Percentiles rank a stretch among this genome's conserved stretches.
phyloP scores from a whole-genome alignment of 1,140 invertebrate species.

The Whitmania pigra region DNA sequence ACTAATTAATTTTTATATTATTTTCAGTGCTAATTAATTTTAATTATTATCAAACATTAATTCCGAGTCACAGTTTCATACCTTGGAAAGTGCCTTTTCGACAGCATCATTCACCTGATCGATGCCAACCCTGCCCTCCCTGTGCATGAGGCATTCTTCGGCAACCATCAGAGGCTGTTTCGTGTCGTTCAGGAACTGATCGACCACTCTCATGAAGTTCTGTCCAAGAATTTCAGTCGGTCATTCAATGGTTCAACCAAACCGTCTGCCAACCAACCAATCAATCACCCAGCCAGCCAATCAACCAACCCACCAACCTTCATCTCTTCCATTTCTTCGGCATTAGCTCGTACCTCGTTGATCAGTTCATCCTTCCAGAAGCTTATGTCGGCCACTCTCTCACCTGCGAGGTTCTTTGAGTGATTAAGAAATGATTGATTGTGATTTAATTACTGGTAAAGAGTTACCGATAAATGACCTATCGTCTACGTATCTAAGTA shows the following conservation, averaged over 20 bases:
- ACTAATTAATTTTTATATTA: neutral
- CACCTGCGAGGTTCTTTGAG: constrained; percentile 45
- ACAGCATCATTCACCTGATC: constrained; percentile 70
- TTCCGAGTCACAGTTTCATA: constrained; percentile 26
- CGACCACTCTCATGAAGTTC: constrained; percentile 60
- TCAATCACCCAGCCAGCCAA: neutral
- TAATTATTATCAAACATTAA: neutral
- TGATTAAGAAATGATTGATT: neutral
- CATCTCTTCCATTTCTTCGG: constrained; percentile 62
- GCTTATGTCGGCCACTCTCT: constrained; percentile 78
- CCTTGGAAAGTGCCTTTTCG: constrained; percentile 61
- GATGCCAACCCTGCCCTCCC: constrained; percentile 68
- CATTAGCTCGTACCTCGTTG: constrained; percentile 68
- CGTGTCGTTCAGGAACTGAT: constrained; percentile 70
- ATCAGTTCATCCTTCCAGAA: constrained; percentile 80
- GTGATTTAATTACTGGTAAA: neutral
- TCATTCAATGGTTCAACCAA: neutral
- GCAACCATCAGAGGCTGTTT: constrained; percentile 76
- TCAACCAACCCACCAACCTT: constrained; percentile 31
- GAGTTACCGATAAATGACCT: neutral
- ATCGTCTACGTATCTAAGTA: neutral
- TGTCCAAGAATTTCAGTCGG: constrained; percentile 30
- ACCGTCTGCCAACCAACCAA: constrained; percentile 4
- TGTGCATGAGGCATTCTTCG: constrained; percentile 78
- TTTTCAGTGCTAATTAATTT: neutral